phyloP scores from a whole-genome alignment of 2,888 invertebrate species.

The Bellardia bayeri region DNA sequence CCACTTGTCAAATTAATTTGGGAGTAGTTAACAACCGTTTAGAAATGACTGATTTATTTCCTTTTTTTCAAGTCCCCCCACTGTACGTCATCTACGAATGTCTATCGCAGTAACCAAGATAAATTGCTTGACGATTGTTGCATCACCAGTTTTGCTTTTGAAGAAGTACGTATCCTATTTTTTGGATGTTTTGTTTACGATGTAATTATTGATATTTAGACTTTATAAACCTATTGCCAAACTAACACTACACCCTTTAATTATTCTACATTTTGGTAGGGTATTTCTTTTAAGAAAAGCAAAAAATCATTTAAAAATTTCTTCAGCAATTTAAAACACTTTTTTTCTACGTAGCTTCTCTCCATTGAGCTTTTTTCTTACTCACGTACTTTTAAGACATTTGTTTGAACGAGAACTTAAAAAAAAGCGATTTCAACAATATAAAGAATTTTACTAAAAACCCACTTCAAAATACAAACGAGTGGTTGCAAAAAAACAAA shows the following conservation, averaged over 20 bases:
- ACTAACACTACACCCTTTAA: background rate
- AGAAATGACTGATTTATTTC: too few relatives aligned
- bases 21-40: too few relatives aligned
- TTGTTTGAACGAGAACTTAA: constrained; percentile 16
- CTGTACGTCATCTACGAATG: too few relatives aligned
- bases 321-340: constrained; percentile 58
- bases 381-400: background rate
- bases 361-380: background rate
- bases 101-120: too few relatives aligned
- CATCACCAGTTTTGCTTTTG: too few relatives aligned
- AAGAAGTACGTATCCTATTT: too few relatives aligned
- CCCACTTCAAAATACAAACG: constrained; percentile 66
- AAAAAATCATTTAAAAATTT: constrained; percentile 59
- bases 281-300: background rate
- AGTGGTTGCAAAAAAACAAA: constrained; percentile 8
- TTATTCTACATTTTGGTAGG: background rate
- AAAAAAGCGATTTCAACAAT: constrained; percentile 62
- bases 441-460: constrained; percentile 71
- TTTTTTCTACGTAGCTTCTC: constrained; percentile 8
- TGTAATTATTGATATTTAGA: too few relatives aligned
- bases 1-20: too few relatives aligned
- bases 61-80: too few relatives aligned
- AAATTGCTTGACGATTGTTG: too few relatives aligned
- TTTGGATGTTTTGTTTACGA: too few relatives aligned
- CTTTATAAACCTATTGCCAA: background rate